These are phyloP conservation scores for Drosophila helvetica DNA, from an alignment of 2,888 invertebrate genomes.

Conservation along the genomic window DNA sequence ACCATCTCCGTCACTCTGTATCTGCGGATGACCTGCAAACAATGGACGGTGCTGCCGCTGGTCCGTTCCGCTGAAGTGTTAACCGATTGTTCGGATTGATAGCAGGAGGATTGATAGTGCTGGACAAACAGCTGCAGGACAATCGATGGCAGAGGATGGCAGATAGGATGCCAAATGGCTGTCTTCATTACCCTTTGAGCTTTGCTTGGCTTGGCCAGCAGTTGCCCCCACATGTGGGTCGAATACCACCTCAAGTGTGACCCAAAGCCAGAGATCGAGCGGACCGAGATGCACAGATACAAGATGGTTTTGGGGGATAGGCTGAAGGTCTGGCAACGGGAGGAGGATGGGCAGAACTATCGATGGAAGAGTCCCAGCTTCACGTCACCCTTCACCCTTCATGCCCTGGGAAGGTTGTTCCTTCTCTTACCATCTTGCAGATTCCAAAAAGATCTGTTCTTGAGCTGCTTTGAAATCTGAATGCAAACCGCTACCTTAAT, in stretches of 20 bases:
- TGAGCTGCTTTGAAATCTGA: neutral
- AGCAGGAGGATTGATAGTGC: constrained; percentile 34
- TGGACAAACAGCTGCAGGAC: constrained; percentile 27
- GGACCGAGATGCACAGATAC: too few relatives aligned
- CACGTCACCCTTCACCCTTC: too few relatives aligned
- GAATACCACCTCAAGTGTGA: too few relatives aligned
- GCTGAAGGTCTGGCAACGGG: too few relatives aligned
- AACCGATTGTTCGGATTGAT: constrained; percentile 35
- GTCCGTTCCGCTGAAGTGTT: constrained; percentile 32
- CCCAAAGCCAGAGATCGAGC: too few relatives aligned
- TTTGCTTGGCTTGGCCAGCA: neutral
- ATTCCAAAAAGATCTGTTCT: too few relatives aligned
- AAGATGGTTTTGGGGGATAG: too few relatives aligned
- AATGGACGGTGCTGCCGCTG: constrained; percentile 36
- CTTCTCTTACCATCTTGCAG: too few relatives aligned
- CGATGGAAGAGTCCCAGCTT: too few relatives aligned
- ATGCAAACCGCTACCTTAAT: neutral
- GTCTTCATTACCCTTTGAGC: constrained; percentile 35
- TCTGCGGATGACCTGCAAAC: constrained; percentile 31
- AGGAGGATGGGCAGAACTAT: too few relatives aligned
- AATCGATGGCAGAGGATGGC: constrained; percentile 15
- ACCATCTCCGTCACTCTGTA: neutral
- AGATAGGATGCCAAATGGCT: constrained; percentile 16
- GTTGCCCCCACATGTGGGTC: too few relatives aligned
- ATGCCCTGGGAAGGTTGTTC: neutral